phyloP scores from a whole-genome alignment of 2,113 vertebrate genomes.

The Zonotrichia leucophrys region DNA sequence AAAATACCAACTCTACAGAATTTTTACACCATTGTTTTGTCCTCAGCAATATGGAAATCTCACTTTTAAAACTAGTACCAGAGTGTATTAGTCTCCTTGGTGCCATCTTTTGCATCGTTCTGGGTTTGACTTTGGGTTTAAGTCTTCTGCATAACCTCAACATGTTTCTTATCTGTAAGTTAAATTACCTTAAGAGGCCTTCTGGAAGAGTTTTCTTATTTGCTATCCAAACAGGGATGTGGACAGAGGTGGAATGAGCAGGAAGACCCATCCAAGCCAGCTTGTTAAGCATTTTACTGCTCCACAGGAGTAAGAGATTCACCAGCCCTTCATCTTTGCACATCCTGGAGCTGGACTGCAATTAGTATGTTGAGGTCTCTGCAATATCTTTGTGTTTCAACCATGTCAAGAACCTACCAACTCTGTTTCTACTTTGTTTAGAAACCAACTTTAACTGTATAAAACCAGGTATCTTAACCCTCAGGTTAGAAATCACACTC shows the following conservation, averaged over 20 bases:
- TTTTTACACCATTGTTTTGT: background rate
- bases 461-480: background rate
- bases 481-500: background rate
- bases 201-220: background rate
- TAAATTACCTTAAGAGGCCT: background rate
- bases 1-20: background rate
- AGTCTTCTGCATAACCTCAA: background rate
- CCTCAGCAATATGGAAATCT: background rate
- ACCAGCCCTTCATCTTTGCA: background rate
- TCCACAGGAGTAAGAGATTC: background rate
- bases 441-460: background rate
- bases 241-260: background rate
- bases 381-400: background rate
- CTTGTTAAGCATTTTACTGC: background rate
- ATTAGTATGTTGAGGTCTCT: background rate
- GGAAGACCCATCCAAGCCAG: background rate
- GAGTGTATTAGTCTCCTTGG: background rate
- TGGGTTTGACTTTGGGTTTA: background rate
- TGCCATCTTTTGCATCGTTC: background rate
- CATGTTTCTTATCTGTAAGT: background rate
- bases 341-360: background rate
- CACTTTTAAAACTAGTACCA: background rate
- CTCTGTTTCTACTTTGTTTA: background rate
- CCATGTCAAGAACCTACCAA: background rate
- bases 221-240: background rate